Base-by-base conservation (phyloP, 2,888 invertebrate genomes). In the Agonum fuliginosum region DNA sequence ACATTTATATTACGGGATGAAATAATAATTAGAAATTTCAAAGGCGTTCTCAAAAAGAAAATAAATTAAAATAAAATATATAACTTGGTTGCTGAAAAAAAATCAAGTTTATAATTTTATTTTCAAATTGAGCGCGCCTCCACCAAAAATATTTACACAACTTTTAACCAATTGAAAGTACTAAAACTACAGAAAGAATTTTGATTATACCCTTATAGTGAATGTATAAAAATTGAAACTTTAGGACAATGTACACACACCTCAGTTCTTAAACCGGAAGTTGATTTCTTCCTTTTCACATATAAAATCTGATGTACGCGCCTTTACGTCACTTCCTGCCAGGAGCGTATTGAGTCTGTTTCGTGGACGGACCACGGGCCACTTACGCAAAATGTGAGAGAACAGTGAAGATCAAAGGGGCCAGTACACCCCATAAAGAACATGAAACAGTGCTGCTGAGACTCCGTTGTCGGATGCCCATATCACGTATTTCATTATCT, bases 401-500 rank as follows among this genome's bases (percentile, higher is more conserved):
- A 37, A 75, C 12, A 19, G 14, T 24, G 30, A 67, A 10, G 17
- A 65, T 19, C 14, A 75, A 37, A 22, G 46, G 12, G 2, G 27
- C 54, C 8, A 24, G 20, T 17, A 75, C 46, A 48, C 20, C 46
- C 27, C 70, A 46, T 4, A 48, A 27, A 14, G 27, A 12, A 14
- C 46, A 62, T 14, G 27, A 17, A 6, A 27, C 19, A 14, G 43
- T 24, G 41, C 19, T 37, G 12, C 41, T 41, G 8, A 62, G 12
- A 24, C 17, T 46, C 3, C 70, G 43, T 14, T 84, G 82, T 79
- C 83, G 81, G 54, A 84, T 84, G 30, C 85, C 85, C 79, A 85
- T 78, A 72, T 84, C 84, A 41, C 83, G 83, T 20, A 85, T 82
- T 71, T 85, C 85, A 67, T 85, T 84, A 73, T 86, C 85, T 86